Conservation (phyloP, 2,797 vertebrate species). For the Peromyscus attwateri region DNA sequence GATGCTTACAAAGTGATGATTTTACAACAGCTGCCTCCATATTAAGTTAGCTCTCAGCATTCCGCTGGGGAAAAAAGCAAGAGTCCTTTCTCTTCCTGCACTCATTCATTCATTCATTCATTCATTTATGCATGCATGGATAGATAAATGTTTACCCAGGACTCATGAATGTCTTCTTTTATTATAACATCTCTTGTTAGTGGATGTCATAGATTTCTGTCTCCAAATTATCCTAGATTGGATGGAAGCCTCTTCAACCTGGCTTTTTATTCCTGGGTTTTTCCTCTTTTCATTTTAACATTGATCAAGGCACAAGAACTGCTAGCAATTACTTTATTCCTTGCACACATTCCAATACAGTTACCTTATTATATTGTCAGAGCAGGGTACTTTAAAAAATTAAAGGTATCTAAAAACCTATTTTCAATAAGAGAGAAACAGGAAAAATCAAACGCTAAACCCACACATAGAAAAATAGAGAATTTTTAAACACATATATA, state of each 20-base stretch:
- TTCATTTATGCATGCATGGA: neutral
- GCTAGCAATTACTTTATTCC: neutral
- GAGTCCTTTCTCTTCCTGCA: neutral
- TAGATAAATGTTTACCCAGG: neutral
- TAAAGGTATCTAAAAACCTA: neutral
- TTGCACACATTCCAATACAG: neutral
- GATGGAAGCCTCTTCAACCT: neutral
- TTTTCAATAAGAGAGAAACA: neutral
- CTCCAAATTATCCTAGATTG: neutral
- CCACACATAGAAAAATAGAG: neutral
- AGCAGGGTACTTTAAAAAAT: neutral
- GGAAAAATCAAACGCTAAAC: neutral
- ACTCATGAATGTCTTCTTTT: neutral
- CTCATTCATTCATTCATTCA: neutral
- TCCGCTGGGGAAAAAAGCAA: neutral
- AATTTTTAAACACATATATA: neutral
- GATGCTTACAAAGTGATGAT: neutral
- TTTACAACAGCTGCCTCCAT: neutral
- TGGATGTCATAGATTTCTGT: neutral
- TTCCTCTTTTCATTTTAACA: neutral
- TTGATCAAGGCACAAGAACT: neutral
- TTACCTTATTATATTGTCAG: neutral
- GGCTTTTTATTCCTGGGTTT: neutral
- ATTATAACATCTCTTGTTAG: neutral
- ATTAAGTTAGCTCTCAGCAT: neutral